Base-by-base conservation (phyloP, 2,888 invertebrate genomes). In the Nymphalis polychloros region DNA sequence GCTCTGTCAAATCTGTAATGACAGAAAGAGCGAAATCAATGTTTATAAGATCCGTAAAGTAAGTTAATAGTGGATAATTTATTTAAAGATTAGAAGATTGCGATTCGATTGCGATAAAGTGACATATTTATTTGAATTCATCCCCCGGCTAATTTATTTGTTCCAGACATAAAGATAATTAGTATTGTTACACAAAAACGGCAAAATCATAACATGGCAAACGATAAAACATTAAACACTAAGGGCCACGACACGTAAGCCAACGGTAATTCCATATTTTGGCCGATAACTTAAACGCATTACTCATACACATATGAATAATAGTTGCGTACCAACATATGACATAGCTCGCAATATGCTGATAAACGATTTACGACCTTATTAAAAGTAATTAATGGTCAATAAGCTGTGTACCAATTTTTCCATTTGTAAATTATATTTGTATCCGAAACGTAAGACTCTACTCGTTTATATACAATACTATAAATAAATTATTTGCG, bases 251-350 rank as follows among this genome's bases (percentile, higher is more conserved):
- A 62, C 71, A 71, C 71, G 71, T 71, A 72, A 72, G 65, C 70
- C 75, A 67, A 71, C 69, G 77, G 81, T 82, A 81, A 82, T 82
- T 76, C 84, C 83, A 74, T 74, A 77, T 78, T 77, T 77, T 79
- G 78, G 79, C 79, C 77, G 79, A 84, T 82, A 83, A 78, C 78
- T 74, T 71, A 70, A 77, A 72, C 75, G 75, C 76, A 83, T 85
- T 84, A 85, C 77, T 85, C 83, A 84, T 81, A 76, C 70, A 59
- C 77, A 68, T 72, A 76, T 81, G 81, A 84, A 79, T 82, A 83
- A 84, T 79, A 79, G 75, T 65, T 48, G 71, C 27, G 46, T 53
- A 61, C 61, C 35, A 62, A 57, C 19, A 59, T 31, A 59, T 23
- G 20, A 52, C 16, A 10, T 5, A 50, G 27, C 50, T 59, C 49